Evolutionary conservation across 2,888 invertebrate genomes (phyloP).

Genomic region (Corbicula japonica): DNA sequence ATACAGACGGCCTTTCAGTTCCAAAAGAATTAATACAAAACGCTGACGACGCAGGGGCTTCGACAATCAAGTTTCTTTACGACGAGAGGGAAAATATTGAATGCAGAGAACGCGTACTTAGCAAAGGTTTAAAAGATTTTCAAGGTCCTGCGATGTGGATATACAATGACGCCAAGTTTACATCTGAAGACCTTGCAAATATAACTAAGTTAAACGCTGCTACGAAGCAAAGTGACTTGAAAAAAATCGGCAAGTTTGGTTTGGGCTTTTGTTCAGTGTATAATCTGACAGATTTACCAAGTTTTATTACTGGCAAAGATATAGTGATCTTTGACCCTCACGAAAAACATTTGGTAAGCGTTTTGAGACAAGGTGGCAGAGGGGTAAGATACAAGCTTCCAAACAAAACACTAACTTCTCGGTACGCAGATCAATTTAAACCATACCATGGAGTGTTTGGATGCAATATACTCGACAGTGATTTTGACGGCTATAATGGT

Average conservation of each 20-base stretch:
- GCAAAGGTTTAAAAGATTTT: conserved; percentile 78
- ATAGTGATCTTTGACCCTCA: conserved; percentile 85
- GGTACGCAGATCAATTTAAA: conserved; percentile 79
- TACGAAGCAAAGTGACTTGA: conserved; percentile 78
- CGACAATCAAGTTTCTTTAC: conserved; percentile 74
- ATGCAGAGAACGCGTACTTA: conserved; percentile 70
- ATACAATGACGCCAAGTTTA: conserved; percentile 83
- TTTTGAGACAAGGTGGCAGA: conserved; percentile 53
- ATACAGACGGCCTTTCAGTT: conserved; percentile 80
- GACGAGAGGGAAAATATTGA: conserved; percentile 79
- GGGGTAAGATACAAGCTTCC: conserved; percentile 17
- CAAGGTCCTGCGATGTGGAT: conserved; percentile 85
- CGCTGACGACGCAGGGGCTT: conserved; percentile 81
- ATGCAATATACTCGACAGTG: background rate
- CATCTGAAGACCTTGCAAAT: conserved; percentile 81
- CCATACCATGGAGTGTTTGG: conserved; percentile 77
- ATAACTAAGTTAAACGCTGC: conserved; percentile 83
- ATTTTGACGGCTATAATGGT: conserved; percentile 58
- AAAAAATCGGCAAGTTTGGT: conserved; percentile 84
- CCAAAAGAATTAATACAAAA: conserved; percentile 82
- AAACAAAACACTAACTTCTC: conserved; percentile 66
- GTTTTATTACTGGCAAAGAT: conserved; percentile 81
- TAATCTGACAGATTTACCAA: conserved; percentile 84
- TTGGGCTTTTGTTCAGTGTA: conserved; percentile 85
- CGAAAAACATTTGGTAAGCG: conserved; percentile 75